Base-by-base conservation (phyloP, 2,888 invertebrate species). In the Pimpla rufipes region DNA sequence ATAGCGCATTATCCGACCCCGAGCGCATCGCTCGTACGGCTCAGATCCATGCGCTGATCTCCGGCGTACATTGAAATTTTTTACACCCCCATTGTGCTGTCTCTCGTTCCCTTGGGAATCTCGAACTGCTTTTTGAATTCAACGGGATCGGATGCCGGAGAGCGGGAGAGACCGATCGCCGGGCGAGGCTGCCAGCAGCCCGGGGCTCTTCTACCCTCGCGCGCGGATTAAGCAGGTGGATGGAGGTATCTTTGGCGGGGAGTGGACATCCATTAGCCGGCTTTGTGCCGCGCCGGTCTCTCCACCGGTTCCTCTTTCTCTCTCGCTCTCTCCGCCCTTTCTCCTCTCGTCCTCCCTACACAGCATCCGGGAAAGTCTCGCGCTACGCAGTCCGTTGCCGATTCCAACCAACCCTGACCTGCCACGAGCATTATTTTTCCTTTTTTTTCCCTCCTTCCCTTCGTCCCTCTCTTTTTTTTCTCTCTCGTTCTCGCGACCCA, bases 211-310 rank as follows among this genome's bases (percentile, higher is more conserved):
- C 83, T 5, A 29, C 83, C 83, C 83, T 83, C 81, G 74, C 45
- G 71, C 67, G 76, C 83, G 85, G 86, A 87, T 87, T 88, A 87
- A 82, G 85, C 85, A 84, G 84, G 86, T 91, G 91, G 91, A 88
- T 88, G 90, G 90, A 90, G 90, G 90, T 86, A 88, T 91, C 92
- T 92, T 91, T 91, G 90, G 90, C 90, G 89, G 89, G 89, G 90
- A 92, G 91, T 92, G 92, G 92, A 92, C 93, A 91, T 93, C 92
- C 93, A 93, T 93, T 93, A 93, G 92, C 90, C 90, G 90, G 91
- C 93, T 92, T 92, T 92, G 90, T 90, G 88, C 90, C 87, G 88
- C 86, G n/a, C n/a, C n/a, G n/a, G n/a, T n/a, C n/a, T n/a, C n/a
- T n/a, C n/a, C 85, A 82, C 64, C 84, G 85, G 84, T 79, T 80